Evolutionary conservation across 2,888 invertebrate genomes (phyloP).

Genomic region (Drosophila incognita): DNA sequence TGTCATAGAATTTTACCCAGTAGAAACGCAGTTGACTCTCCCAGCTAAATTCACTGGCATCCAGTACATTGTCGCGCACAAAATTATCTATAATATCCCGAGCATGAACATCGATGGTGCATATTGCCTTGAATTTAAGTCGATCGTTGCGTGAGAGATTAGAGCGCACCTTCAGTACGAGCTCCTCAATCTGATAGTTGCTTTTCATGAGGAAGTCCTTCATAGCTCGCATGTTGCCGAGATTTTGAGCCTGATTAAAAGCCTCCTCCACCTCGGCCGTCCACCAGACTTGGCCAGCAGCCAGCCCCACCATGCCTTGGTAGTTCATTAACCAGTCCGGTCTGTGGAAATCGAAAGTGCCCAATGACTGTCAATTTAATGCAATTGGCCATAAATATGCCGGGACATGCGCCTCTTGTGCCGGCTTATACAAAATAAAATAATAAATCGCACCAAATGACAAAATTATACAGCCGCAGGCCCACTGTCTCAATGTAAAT

Average conservation of each 20-base stretch:
- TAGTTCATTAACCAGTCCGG: constrained; percentile 95
- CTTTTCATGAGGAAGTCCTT: constrained; percentile 92
- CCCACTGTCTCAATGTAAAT: constrained; percentile 70
- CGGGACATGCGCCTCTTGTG: constrained; percentile 53
- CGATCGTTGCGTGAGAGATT: constrained; percentile 92
- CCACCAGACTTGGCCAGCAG: constrained; percentile 97
- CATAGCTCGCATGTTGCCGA: constrained; percentile 94
- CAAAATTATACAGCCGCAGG: constrained; percentile 81
- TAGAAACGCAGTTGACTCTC: constrained; percentile 97
- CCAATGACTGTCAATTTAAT: constrained; percentile 81
- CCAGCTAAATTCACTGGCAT: constrained; percentile 95
- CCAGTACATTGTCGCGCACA: constrained; percentile 92
- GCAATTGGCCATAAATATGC: constrained; percentile 80
- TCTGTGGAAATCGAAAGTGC: constrained; percentile 85
- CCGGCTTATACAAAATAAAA: constrained; percentile 74
- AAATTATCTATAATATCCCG: constrained; percentile 95
- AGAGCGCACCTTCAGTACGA: constrained; percentile 90
- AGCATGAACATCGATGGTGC: constrained; percentile 96
- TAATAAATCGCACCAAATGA: constrained; percentile 83
- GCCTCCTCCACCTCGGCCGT: constrained; percentile 97
- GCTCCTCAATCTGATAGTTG: constrained; percentile 92
- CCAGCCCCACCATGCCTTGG: constrained; percentile 94
- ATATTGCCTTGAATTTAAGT: constrained; percentile 93
- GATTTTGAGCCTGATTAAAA: constrained; percentile 88
- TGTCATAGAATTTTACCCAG: constrained; percentile 93